Percentiles rank a stretch among this genome's conserved stretches.
Conservation (phyloP, 92 coral and sea anemone species). For the Porites cylindrica region DNA sequence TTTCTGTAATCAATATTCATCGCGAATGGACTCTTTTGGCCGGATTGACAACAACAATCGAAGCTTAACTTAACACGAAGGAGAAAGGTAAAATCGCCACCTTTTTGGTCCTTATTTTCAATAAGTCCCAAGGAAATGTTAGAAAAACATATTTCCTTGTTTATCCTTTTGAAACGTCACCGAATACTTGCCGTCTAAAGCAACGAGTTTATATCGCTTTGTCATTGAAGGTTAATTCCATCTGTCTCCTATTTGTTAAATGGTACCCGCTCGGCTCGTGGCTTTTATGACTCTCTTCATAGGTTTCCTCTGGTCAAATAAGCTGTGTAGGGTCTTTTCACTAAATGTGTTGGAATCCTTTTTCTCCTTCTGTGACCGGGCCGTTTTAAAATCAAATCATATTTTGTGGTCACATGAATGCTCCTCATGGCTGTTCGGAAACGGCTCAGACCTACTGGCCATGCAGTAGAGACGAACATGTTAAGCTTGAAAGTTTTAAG, state of each 20-base stretch:
- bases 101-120: neutral
- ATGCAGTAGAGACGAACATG: neutral
- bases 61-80: constrained; percentile 20
- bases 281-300: neutral
- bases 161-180: neutral
- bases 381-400: neutral
- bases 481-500: neutral
- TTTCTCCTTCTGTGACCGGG: too few relatives aligned
- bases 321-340: too few relatives aligned
- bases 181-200: neutral
- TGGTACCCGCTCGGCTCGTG: constrained; percentile 14
- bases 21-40: constrained; percentile 11
- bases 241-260: neutral
- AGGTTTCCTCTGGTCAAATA: neutral
- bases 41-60: constrained; percentile 46
- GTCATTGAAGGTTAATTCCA: neutral
- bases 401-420: too few relatives aligned
- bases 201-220: neutral
- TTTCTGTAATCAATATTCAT: constrained; percentile 37
- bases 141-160: constrained; percentile 6
- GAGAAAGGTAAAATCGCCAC: constrained; percentile 50
- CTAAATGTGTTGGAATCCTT: too few relatives aligned
- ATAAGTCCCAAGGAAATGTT: neutral
- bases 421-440: too few relatives aligned
- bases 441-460: too few relatives aligned